A percentile compares a stretch with the other conserved stretches of the same genome.
These are phyloP conservation scores for Datnioides undecimradiatus DNA, from an alignment of 2,113 vertebrate species.

Conservation along the genomic window DNA sequence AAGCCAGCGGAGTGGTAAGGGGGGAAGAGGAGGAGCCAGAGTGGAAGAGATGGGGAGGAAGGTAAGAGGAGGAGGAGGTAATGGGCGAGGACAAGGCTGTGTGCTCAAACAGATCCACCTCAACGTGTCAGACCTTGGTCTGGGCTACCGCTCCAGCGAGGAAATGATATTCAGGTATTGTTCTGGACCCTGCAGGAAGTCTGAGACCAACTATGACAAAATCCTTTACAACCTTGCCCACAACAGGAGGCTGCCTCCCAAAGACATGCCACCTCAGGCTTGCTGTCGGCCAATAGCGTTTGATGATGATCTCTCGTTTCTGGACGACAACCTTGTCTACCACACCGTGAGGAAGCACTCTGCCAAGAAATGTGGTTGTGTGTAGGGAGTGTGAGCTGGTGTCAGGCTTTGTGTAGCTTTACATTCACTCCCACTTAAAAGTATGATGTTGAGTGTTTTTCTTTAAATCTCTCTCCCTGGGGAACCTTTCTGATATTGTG, in stretches of 20 bases:
- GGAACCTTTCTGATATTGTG: not conserved
- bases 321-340: constrained; percentile 94
- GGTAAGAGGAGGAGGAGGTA: constrained; percentile 73
- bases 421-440: constrained; percentile 3
- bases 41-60: constrained; percentile 46
- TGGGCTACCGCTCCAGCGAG: constrained; percentile 94
- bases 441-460: constrained; percentile 17
- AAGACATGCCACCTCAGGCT: constrained; percentile 86
- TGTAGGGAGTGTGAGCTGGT: constrained; percentile 75
- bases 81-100: constrained; percentile 87
- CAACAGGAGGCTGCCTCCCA: constrained; percentile 86
- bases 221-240: constrained; percentile 91
- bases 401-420: constrained; percentile 19
- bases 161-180: constrained; percentile 96
- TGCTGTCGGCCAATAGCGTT: constrained; percentile 94
- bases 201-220: constrained; percentile 93
- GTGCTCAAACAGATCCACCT: constrained; percentile 92
- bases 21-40: constrained; percentile 76
- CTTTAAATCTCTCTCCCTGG: not conserved
- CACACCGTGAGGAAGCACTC: constrained; percentile 96
- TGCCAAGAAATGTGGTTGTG: constrained; percentile 93
- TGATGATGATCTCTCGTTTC: constrained; percentile 93
- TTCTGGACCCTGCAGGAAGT: constrained; percentile 93
- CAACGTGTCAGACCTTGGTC: constrained; percentile 93
- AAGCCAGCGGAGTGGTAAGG: constrained; percentile 72